A percentile compares a stretch with the other conserved stretches of the same genome.
These are phyloP conservation scores for Sciaenops ocellatus DNA, from an alignment of 2,797 vertebrate species.

Conservation along the genomic window DNA sequence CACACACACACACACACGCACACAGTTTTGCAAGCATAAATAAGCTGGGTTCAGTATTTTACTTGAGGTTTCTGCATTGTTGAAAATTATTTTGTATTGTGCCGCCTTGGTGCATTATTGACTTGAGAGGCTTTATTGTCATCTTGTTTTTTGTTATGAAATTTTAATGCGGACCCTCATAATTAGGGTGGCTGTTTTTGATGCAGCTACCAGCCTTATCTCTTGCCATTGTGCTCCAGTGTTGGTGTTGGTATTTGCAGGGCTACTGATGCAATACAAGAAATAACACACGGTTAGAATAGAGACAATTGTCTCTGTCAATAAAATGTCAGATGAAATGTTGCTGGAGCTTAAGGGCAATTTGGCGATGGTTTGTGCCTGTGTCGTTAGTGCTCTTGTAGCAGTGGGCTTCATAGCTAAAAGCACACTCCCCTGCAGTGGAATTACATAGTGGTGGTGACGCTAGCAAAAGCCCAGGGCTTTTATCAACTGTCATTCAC, in stretches of 20 bases:
- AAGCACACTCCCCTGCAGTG: conserved; percentile 81
- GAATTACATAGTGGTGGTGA: conserved; percentile 79
- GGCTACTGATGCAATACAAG: conserved; percentile 66
- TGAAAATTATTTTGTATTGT: conserved; percentile 66
- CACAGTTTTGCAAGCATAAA: conserved; percentile 59
- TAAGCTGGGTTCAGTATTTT: conserved; percentile 63
- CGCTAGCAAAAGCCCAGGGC: conserved; percentile 77
- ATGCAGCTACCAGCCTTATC: conserved; percentile 61
- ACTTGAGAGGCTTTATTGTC: conserved; percentile 74
- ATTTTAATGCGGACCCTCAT: conserved; percentile 86
- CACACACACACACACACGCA: conserved; percentile 13
- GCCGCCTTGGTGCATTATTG: conserved; percentile 71
- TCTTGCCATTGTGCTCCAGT: conserved; percentile 37
- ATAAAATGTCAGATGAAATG: conserved; percentile 78
- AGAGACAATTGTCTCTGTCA: conserved; percentile 75
- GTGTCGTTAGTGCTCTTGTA: conserved; percentile 77
- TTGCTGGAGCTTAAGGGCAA: conserved; percentile 75
- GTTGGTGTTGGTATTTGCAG: conserved; percentile 35
- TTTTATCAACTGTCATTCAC: conserved; percentile 85
- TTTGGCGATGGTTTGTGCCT: conserved; percentile 71
- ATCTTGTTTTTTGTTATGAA: conserved; percentile 81
- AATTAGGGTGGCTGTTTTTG: conserved; percentile 79
- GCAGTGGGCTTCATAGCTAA: conserved; percentile 79
- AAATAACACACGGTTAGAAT: conserved; percentile 61
- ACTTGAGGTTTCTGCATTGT: conserved; percentile 61